Evolutionary conservation across 2,797 vertebrate genomes (phyloP).

Genomic region (Pampus argenteus): DNA sequence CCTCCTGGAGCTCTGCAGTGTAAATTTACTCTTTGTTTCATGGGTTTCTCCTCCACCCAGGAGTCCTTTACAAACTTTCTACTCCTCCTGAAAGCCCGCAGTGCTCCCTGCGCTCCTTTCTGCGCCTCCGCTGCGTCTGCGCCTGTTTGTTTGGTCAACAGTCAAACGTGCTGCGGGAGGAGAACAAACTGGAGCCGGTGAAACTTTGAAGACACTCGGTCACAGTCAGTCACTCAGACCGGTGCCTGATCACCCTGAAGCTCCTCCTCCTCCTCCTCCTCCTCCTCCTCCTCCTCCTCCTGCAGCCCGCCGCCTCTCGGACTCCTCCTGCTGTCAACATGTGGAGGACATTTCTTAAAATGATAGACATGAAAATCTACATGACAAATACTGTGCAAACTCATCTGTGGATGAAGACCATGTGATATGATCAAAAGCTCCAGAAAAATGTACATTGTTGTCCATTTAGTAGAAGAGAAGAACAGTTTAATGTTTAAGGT

Average conservation of each 20-base stretch:
- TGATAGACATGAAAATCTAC: too few relatives aligned
- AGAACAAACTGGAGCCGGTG: slow-evolving; percentile 9
- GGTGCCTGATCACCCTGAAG: slow-evolving; percentile 37
- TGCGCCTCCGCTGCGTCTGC: slow-evolving; percentile 3
- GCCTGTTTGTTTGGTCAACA: slow-evolving; percentile 22
- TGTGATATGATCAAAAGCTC: too few relatives aligned
- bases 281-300: slow-evolving; percentile 7
- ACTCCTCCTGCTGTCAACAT: slow-evolving; percentile 75
- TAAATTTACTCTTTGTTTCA: slow-evolving; percentile 83
- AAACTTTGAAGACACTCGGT: slow-evolving; percentile 66
- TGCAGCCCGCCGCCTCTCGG: slow-evolving; percentile 41
- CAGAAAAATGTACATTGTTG: too few relatives aligned
- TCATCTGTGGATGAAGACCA: too few relatives aligned
- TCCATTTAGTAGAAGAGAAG: too few relatives aligned
- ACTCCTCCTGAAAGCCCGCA: background rate
- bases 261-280: slow-evolving; percentile 28
- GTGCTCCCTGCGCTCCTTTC: background rate
- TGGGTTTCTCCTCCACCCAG: slow-evolving; percentile 49
- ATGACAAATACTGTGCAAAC: too few relatives aligned
- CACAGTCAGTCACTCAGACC: slow-evolving; percentile 27
- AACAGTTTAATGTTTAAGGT: too few relatives aligned
- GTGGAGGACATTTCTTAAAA: background rate
- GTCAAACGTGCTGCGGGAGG: slow-evolving; percentile 16
- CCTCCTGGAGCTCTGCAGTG: slow-evolving; percentile 34
- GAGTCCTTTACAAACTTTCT: slow-evolving; percentile 19